Conservation (phyloP, 2,113 vertebrate species). For the Calyptommatus sinebrachiatus region DNA sequence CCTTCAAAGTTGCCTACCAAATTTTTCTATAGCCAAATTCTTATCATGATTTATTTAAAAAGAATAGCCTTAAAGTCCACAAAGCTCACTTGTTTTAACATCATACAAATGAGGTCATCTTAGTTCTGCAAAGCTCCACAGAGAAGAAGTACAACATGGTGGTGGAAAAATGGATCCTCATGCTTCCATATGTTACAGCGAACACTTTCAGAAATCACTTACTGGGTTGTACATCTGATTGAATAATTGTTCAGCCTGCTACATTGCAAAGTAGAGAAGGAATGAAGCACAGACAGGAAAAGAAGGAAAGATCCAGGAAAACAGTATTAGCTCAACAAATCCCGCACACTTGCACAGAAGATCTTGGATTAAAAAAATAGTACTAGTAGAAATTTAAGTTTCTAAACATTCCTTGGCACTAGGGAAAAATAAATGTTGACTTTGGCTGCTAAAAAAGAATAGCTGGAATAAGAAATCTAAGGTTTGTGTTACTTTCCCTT, state of each 20-base stretch:
- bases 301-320: conserved; percentile 85
- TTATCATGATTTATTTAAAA: conserved; percentile 35
- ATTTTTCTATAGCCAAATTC: conserved; percentile 18
- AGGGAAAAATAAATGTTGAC: conserved; percentile 77
- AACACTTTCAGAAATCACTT: conserved; percentile 84
- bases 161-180: conserved; percentile 80
- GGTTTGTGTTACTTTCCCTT: conserved; percentile 80
- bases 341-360: conserved; percentile 74
- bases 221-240: conserved; percentile 99
- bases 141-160: conserved; percentile 50
- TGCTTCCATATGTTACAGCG: conserved; percentile 89
- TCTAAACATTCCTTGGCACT: conserved; percentile 79
- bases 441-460: conserved; percentile 82
- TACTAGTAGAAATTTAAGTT: conserved; percentile 72
- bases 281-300: conserved; percentile 78
- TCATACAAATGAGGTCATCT: conserved; percentile 52
- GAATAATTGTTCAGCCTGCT: conserved; percentile 99
- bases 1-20: conserved; percentile 24
- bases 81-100: conserved; percentile 57
- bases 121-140: conserved; percentile 59
- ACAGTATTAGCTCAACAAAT: conserved; percentile 84
- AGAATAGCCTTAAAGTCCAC: conserved; percentile 63
- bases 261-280: conserved; percentile 86
- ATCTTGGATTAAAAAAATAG: conserved; percentile 60
- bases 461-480: conserved; percentile 77